A percentile compares a stretch with the other conserved stretches of the same genome.
phyloP scores from a whole-genome alignment of 2,113 vertebrate genomes.

The Esox niger region DNA sequence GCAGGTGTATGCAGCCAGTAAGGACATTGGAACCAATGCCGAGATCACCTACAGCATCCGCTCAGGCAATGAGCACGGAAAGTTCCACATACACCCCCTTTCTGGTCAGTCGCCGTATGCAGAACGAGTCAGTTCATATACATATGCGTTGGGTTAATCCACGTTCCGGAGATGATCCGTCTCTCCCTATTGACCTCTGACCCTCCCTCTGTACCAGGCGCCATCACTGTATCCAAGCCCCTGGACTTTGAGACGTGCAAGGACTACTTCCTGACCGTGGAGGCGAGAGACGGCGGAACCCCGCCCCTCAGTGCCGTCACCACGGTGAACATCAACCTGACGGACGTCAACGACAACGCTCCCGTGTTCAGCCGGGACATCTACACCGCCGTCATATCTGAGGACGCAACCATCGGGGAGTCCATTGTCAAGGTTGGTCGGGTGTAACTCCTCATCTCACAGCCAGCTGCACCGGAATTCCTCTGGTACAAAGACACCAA shows the following conservation, averaged over 20 bases:
- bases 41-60: constrained; percentile 93
- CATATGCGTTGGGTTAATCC: too few species aligned
- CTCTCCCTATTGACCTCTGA: neutral
- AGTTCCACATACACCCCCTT: constrained; percentile 85
- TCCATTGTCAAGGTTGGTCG: constrained; percentile 79
- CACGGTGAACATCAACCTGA: constrained; percentile 89
- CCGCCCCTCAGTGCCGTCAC: constrained; percentile 86
- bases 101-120: constrained; percentile 76
- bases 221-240: constrained; percentile 79
- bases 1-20: constrained; percentile 89
- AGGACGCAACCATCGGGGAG: constrained; percentile 83
- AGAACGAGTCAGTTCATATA: too few species aligned
- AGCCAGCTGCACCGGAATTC: too few species aligned
- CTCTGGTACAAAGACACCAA: too few species aligned
- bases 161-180: neutral
- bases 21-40: constrained; percentile 94
- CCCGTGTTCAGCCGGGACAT: constrained; percentile 83
- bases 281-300: constrained; percentile 89
- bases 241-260: constrained; percentile 91
- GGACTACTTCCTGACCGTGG: constrained; percentile 91
- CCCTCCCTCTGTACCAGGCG: constrained; percentile 66
- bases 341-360: constrained; percentile 93
- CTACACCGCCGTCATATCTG: constrained; percentile 87
- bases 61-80: constrained; percentile 91
- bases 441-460: too few species aligned